phyloP scores from a whole-genome alignment of 2,888 invertebrate species.

The Syrista parreyssii region DNA sequence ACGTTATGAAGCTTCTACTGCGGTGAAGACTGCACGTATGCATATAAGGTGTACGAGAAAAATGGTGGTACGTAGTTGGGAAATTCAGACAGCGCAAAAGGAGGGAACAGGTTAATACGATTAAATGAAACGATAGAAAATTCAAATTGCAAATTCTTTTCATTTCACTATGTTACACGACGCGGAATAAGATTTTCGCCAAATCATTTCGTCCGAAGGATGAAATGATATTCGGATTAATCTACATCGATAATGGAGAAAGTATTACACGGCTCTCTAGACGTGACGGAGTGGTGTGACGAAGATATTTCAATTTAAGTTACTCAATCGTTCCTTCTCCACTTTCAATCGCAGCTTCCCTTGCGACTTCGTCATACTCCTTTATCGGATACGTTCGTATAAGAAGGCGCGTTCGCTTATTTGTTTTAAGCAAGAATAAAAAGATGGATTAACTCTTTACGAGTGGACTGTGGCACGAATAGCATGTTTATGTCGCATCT shows the following conservation, averaged over 20 bases:
- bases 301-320: background rate
- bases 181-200: background rate
- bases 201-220: background rate
- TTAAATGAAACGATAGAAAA: background rate
- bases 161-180: background rate
- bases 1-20: background rate
- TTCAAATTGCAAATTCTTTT: background rate
- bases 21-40: background rate
- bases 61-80: background rate
- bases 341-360: background rate
- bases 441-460: too few relatives aligned
- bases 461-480: too few relatives aligned
- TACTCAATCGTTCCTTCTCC: background rate
- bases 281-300: too few relatives aligned
- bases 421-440: too few relatives aligned
- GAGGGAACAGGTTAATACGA: background rate
- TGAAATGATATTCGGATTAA: too few relatives aligned
- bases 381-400: background rate
- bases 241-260: background rate
- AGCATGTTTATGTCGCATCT: too few relatives aligned
- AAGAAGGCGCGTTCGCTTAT: background rate
- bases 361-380: background rate
- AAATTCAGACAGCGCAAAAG: background rate
- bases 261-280: background rate
- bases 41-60: background rate